phyloP scores from a whole-genome alignment of 35 echinoderm and acorn worm genomes.

The Chiridota heheva region DNA sequence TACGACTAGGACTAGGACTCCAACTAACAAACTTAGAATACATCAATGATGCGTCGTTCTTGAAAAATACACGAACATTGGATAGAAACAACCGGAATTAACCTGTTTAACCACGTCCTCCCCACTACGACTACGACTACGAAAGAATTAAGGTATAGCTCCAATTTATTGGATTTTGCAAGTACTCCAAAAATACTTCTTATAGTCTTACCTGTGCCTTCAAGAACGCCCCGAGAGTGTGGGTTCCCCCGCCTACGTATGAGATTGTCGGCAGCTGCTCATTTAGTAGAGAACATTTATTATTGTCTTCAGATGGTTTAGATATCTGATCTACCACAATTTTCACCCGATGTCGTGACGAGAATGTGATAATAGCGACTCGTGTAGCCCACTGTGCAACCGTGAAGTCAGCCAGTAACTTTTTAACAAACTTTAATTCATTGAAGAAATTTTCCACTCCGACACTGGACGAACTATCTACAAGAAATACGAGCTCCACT shows the following conservation, averaged over 20 bases:
- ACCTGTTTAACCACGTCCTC: too few relatives aligned
- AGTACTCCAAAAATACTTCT: too few relatives aligned
- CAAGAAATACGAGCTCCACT: slow-evolving; percentile 89
- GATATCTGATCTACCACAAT: slow-evolving; percentile 62
- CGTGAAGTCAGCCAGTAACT: slow-evolving; percentile 76
- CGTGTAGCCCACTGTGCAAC: slow-evolving; percentile 70
- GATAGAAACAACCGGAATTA: too few relatives aligned
- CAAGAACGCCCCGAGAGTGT: slow-evolving; percentile 76
- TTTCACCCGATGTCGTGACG: slow-evolving; percentile 67
- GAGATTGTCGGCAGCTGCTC: slow-evolving; percentile 85
- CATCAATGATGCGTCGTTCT: too few relatives aligned
- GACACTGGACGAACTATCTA: slow-evolving; percentile 93
- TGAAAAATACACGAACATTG: too few relatives aligned
- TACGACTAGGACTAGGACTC: too few relatives aligned
- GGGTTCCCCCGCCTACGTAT: slow-evolving; percentile 88
- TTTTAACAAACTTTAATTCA: slow-evolving; percentile 96
- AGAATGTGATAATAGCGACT: slow-evolving; percentile 84
- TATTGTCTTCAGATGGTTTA: slow-evolving; percentile 34
- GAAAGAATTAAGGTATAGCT: too few relatives aligned
- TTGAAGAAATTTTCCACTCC: slow-evolving; percentile 93
- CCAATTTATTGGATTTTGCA: too few relatives aligned
- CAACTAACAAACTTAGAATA: too few relatives aligned
- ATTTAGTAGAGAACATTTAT: slow-evolving; percentile 89
- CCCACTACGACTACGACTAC: too few relatives aligned
- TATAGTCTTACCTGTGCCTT: slow-evolving; percentile 59